phyloP scores from a whole-genome alignment of 1,140 invertebrate species.

The Ceratina calcarata region DNA sequence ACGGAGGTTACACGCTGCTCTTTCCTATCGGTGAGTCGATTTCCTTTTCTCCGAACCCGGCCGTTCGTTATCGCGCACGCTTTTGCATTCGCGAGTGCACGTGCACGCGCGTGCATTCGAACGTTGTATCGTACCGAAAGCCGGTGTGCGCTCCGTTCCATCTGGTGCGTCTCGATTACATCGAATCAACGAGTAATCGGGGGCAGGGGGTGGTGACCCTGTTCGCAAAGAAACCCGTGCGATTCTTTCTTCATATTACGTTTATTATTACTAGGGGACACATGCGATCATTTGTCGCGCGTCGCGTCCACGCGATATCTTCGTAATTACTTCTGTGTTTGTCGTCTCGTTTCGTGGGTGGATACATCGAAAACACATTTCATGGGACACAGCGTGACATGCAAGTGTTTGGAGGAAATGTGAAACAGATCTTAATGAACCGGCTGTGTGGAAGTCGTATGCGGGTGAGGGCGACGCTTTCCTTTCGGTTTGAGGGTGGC shows the following conservation, averaged over 20 bases:
- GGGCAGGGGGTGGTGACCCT: not conserved
- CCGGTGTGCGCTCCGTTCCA: slow-evolving; percentile 56
- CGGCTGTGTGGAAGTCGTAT: slow-evolving; percentile 2
- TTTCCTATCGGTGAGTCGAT: slow-evolving; percentile 12
- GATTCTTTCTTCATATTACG: not conserved
- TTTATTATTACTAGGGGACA: not conserved
- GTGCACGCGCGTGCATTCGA: slow-evolving; percentile 46
- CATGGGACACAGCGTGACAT: not conserved
- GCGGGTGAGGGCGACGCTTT: slow-evolving; percentile 19
- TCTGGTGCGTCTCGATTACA: slow-evolving; percentile 57
- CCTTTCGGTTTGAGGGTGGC: slow-evolving; percentile 8
- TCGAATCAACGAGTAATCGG: slow-evolving; percentile 17
- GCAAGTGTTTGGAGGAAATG: slow-evolving; percentile 10
- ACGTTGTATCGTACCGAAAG: slow-evolving; percentile 36
- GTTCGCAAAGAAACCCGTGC: not conserved
- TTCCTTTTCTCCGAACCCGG: not conserved
- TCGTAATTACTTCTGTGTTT: not conserved
- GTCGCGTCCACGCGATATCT: not conserved
- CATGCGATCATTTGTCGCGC: slow-evolving; percentile 30
- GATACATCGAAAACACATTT: not conserved
- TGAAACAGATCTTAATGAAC: slow-evolving; percentile 20
- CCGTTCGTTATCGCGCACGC: not conserved
- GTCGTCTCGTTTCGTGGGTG: not conserved
- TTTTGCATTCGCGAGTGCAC: slow-evolving; percentile 36
- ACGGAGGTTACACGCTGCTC: not conserved